Conservation (phyloP, 2,797 vertebrate species). For the Molothrus aeneus region DNA sequence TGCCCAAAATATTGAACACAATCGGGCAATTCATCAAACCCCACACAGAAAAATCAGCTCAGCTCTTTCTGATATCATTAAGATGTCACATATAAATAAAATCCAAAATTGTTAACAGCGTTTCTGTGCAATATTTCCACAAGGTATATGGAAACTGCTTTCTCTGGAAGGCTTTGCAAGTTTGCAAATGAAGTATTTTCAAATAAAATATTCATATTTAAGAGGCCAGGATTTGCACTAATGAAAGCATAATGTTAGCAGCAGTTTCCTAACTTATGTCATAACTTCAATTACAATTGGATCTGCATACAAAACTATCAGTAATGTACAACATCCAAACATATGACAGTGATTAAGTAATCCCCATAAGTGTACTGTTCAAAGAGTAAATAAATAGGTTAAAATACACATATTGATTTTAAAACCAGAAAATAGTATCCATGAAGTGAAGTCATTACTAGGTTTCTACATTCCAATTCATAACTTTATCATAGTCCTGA, state of each 20-base stretch:
- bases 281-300: neutral
- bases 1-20: neutral
- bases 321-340: neutral
- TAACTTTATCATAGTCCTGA: slow-evolving; percentile 95
- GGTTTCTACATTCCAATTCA: slow-evolving; percentile 88
- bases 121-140: neutral
- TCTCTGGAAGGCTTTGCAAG: neutral
- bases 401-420: neutral
- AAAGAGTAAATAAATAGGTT: slow-evolving; percentile 69
- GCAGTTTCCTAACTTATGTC: neutral
- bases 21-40: neutral
- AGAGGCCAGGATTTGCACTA: neutral
- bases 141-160: neutral
- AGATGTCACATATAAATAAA: neutral
- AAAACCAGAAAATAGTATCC: slow-evolving; percentile 2
- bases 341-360: neutral
- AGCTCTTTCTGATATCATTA: neutral
- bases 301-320: neutral
- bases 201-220: neutral
- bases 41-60: neutral
- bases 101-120: neutral
- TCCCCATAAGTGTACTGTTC: slow-evolving; percentile 12
- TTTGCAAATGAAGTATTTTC: neutral
- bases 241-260: neutral
- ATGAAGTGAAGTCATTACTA: slow-evolving; percentile 39